These are phyloP conservation scores for Xiphorhynchus elegans DNA, from an alignment of 2,113 vertebrate genomes.

Conservation along the genomic window DNA sequence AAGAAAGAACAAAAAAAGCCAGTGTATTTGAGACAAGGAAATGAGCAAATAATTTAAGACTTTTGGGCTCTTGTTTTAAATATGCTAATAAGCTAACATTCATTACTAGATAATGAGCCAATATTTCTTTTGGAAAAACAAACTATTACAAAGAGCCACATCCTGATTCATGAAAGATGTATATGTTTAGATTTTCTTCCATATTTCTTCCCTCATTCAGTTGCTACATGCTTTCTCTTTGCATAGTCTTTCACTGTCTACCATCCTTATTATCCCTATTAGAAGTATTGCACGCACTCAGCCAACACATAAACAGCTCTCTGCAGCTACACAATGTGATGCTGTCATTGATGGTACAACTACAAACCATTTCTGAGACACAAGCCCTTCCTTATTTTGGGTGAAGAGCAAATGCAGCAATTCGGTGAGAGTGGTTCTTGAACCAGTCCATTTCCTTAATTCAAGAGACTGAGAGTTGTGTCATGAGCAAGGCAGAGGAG, in stretches of 20 bases:
- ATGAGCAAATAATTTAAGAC: neutral
- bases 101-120: neutral
- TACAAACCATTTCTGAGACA: neutral
- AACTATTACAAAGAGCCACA: neutral
- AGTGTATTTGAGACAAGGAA: neutral
- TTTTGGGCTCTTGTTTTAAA: conserved; percentile 14
- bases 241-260: neutral
- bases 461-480: neutral
- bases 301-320: neutral
- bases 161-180: neutral
- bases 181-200: neutral
- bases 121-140: neutral
- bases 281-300: neutral
- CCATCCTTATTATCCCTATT: neutral
- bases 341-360: neutral
- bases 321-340: neutral
- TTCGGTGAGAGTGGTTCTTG: neutral
- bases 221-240: neutral
- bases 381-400: neutral
- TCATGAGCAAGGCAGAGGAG: neutral
- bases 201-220: neutral
- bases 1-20: neutral
- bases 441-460: neutral
- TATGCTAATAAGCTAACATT: neutral
- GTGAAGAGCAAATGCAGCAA: neutral